A percentile compares a stretch with the other conserved stretches of the same genome.
These are phyloP conservation scores for Atethmia centrago DNA, from an alignment of 2,888 invertebrate species.

Conservation along the genomic window DNA sequence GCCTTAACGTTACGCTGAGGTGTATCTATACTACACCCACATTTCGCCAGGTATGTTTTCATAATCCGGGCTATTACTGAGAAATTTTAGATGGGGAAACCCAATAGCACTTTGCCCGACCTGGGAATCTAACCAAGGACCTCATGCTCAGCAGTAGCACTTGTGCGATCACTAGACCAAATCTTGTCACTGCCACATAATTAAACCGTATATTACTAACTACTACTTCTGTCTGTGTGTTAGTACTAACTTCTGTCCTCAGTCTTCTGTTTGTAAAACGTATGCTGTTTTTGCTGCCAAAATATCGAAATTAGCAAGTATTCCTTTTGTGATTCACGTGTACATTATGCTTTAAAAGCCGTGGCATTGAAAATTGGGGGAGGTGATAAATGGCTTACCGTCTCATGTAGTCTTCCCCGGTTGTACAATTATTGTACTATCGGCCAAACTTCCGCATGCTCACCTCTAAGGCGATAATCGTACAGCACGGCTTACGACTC, in stretches of 20 bases:
- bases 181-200: neutral
- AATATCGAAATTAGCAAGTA: conserved; percentile 4
- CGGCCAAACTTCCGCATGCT: no score
- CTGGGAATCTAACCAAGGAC: neutral
- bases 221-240: no score
- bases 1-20: no score
- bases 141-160: no score
- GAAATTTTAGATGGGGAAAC: neutral
- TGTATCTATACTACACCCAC: neutral
- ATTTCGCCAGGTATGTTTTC: neutral
- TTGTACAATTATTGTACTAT: no score
- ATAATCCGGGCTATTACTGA: neutral
- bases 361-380: no score
- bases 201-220: neutral
- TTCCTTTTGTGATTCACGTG: conserved; percentile 34
- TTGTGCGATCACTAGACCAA: neutral
- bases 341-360: conserved; percentile 43
- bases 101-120: neutral
- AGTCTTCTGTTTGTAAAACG: neutral
- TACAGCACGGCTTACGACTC: no score
- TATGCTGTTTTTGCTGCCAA: conserved; percentile 8
- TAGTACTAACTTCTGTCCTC: neutral
- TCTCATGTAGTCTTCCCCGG: no score
- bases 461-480: no score
- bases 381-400: no score